Evolutionary conservation across 2,797 vertebrate species (phyloP).

Genomic region (Bryconaethiops microstoma): DNA sequence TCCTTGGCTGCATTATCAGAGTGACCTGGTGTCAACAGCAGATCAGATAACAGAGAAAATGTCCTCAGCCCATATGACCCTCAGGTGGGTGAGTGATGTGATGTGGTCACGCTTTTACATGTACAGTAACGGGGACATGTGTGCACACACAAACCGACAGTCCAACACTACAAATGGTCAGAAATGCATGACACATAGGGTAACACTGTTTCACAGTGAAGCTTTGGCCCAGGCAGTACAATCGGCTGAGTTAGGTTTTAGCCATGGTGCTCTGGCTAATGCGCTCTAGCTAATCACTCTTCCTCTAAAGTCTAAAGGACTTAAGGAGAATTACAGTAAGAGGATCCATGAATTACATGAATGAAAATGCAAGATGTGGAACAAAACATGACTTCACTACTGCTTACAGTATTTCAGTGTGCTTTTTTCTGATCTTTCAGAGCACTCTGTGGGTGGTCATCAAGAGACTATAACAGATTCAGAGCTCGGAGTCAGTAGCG

Average conservation of each 20-base stretch:
- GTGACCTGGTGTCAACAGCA: constrained; percentile 16
- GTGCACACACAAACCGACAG: neutral
- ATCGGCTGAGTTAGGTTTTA: constrained; percentile 31
- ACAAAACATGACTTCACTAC: constrained; percentile 12
- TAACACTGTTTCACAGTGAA: neutral
- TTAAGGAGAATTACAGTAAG: constrained; percentile 33
- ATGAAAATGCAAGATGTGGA: constrained; percentile 35
- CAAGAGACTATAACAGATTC: neutral
- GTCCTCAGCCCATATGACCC: neutral
- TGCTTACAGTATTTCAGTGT: neutral
- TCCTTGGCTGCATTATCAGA: constrained; percentile 1
- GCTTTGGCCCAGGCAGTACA: constrained; percentile 11
- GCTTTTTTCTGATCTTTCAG: constrained; percentile 17
- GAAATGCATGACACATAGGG: neutral
- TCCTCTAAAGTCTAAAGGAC: constrained; percentile 34
- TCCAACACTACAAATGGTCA: neutral
- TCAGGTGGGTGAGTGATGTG: neutral
- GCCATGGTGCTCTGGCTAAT: constrained; percentile 25
- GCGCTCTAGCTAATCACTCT: constrained; percentile 43
- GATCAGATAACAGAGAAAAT: constrained; percentile 8
- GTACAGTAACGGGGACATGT: neutral
- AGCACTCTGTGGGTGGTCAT: constrained; percentile 10
- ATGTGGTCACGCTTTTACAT: neutral
- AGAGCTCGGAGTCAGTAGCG: neutral
- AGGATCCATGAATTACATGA: constrained; percentile 32